Conservation (phyloP, 2,113 vertebrate species). For the Chelonoidis abingdonii region DNA sequence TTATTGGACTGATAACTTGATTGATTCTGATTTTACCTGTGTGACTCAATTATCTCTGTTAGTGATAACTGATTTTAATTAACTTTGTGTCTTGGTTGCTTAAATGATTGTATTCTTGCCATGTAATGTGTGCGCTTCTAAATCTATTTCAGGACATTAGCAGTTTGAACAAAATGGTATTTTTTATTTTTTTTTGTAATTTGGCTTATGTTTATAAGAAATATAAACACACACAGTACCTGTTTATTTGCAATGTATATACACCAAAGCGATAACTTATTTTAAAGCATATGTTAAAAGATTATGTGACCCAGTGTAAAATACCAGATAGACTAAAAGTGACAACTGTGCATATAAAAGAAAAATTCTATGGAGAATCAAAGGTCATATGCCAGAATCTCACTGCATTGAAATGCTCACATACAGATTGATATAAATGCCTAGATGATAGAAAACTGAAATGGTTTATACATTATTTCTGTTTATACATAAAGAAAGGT, state of each 20-base stretch:
- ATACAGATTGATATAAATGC: neutral
- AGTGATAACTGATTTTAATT: neutral
- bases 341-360: neutral
- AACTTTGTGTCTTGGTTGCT: neutral
- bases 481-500: neutral
- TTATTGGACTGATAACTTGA: neutral
- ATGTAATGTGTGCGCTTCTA: neutral
- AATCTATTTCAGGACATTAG: neutral
- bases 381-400: neutral
- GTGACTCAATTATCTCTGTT: neutral
- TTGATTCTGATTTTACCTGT: too few relatives aligned
- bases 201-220: neutral
- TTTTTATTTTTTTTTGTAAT: neutral
- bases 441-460: neutral
- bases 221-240: neutral
- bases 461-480: fast-evolving
- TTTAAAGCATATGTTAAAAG: neutral
- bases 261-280: neutral
- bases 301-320: neutral
- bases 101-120: neutral
- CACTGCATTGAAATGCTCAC: neutral
- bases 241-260: constrained; percentile 12
- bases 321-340: neutral
- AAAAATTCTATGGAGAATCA: neutral
- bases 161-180: neutral